A percentile compares a stretch with the other conserved stretches of the same genome.
Conservation (phyloP, 2,888 invertebrate species). For the Cheilosia grossa region DNA sequence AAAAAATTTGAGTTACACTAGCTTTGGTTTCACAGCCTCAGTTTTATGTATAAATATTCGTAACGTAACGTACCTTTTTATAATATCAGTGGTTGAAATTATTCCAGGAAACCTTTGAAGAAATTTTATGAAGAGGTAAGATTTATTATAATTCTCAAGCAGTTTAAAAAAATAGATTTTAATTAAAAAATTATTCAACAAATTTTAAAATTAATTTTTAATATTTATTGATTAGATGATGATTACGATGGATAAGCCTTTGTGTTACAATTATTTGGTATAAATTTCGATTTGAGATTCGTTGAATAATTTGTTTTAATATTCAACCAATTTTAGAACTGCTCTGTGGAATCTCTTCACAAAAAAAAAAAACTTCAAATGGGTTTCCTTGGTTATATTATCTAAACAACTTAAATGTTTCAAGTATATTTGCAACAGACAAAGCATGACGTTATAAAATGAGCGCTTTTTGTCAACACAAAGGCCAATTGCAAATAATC, state of each 20-base stretch:
- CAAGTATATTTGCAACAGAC: constrained; percentile 77
- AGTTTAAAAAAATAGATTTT: constrained; percentile 70
- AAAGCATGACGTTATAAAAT: constrained; percentile 78
- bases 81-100: constrained; percentile 83
- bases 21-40: not conserved
- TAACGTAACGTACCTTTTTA: constrained; percentile 73
- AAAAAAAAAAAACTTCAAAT: constrained; percentile 64
- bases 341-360: constrained; percentile 80
- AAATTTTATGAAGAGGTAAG: constrained; percentile 82
- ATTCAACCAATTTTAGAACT: constrained; percentile 70
- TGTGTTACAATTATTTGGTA: constrained; percentile 79
- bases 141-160: constrained; percentile 80
- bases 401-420: constrained; percentile 56
- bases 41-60: constrained; percentile 40
- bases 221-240: constrained; percentile 82
- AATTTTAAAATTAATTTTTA: constrained; percentile 77
- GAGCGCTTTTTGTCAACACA: constrained; percentile 84
- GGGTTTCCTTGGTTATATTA: constrained; percentile 61
- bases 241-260: constrained; percentile 83
- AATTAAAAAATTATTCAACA: constrained; percentile 73
- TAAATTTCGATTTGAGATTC: constrained; percentile 65
- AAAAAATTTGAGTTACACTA: not conserved
- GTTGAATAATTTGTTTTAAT: constrained; percentile 68
- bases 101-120: constrained; percentile 83
- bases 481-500: constrained; percentile 84